Evolutionary conservation across 2,113 vertebrate genomes (phyloP), one percentile per base, ranked within the genome.

Genomic region (Caracal caracal): DNA sequence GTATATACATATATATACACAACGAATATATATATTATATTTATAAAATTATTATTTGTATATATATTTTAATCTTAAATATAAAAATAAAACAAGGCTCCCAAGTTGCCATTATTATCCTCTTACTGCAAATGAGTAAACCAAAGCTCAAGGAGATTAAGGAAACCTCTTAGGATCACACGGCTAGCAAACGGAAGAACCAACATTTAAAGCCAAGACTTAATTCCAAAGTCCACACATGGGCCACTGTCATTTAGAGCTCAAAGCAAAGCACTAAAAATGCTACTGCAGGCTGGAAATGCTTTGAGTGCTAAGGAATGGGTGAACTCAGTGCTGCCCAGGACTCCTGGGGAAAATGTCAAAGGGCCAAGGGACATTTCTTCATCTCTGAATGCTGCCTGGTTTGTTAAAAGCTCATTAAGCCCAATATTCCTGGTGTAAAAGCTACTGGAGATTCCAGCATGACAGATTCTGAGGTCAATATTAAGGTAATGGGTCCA

Each of bases 321-420:
- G 7, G 11, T 65, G 0, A 17, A 20, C 40, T 81, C 86, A n/a
- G 70, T 10, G 33, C 40, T 90, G 51, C 71, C 19, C 22, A 78
- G n/a, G 35, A 35, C 40, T 90, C 15, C 75, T 86, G 75, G 56
- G 37, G 28, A 51, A 61, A 79, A 16, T 82, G 66, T 71, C 83
- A 71, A 80, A 93, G 30, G 12, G 19, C 10, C 61, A 65, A 73
- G 35, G 28, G 28, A 17, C 10, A 65, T 81, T 37, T 53, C 35
- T 17, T 91, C 37, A 49, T 35, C 66, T 65, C 89, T 71, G n/a
- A n/a, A 73, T 22, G 28, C 33, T 66, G 15, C 28, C 81, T 47
- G 13, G 30, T 53, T 94, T 90, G 30, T 73, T 70, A 93, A 76
- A 96, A 75, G 40, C 28, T 88, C 80, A 87, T 30, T n/a, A 66